Base-by-base conservation (phyloP, 2,888 invertebrate species). In the Philereme transversata region DNA sequence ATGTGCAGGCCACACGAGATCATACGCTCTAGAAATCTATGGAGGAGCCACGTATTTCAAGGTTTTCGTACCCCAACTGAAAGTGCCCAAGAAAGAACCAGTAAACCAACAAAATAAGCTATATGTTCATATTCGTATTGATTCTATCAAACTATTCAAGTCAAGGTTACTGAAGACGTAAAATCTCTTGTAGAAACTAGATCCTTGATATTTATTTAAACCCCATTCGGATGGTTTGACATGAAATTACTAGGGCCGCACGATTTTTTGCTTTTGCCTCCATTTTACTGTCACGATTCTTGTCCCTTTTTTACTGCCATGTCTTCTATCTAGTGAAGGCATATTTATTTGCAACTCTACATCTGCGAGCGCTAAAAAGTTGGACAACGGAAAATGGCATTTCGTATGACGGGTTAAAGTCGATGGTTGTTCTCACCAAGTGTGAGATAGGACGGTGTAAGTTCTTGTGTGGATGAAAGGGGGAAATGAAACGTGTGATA, bases 401-500 rank as follows among this genome's bases (percentile, higher is more conserved):
- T 54, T 64, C 51, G 34, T 11, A 7, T 5, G 4, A 48, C 4
- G 57, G 4, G 47, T 51, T 46, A 70, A 46, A 47, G 60, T 49
- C 4, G 45, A 11, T 41, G 46, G 36, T 50, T 22, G n/a, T 40
- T 46, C 10, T 33, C 7, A n/a, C 38, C 6, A 43, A 9, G 7
- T 46, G 52, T 34, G 38, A 58, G 45, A 43, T 53, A 11, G 10
- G 47, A n/a, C 9, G 36, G 50, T 52, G 65, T 11, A 51, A 59
- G 72, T 78, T 77, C 75, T 74, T 74, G 68, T 69, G 69, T 60
- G 73, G 71, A 73, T 75, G 72, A 70, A 73, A 74, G 64, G 72
- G 72, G 71, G 82, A 84, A 86, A 86, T 86, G 85, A 78, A 78
- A 78, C 81, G 84, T 84, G 79, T 83, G 81, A 86, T 87, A 86